Evolutionary conservation across 1,140 invertebrate genomes (phyloP).

Genomic region (Euwallacea similis): DNA sequence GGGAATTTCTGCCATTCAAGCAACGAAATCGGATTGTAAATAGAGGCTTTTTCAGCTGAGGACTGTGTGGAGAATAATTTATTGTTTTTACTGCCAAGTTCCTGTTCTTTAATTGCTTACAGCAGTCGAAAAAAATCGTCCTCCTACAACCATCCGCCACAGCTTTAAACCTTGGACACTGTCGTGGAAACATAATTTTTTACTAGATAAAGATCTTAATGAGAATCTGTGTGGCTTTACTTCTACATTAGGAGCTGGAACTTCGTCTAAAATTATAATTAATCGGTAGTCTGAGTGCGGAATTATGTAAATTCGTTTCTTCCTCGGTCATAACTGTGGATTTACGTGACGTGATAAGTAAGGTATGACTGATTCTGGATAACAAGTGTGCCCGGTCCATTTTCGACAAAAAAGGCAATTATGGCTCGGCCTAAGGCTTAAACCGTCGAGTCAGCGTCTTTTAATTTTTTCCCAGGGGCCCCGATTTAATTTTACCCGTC

Average conservation of each 20-base stretch:
- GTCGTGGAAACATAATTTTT: slow-evolving; percentile 20
- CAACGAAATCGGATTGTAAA: slow-evolving; percentile 16
- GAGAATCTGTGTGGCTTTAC: slow-evolving; percentile 17
- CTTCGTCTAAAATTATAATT: slow-evolving; percentile 27
- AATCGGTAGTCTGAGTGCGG: slow-evolving; percentile 23
- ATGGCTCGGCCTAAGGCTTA: background rate
- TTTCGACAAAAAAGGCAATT: slow-evolving; percentile 10
- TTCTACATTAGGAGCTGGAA: slow-evolving; percentile 11
- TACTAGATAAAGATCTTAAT: slow-evolving; percentile 23
- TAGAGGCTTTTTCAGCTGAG: slow-evolving; percentile 4
- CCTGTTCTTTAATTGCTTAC: background rate
- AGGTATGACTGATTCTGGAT: too few species aligned
- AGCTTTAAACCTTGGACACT: slow-evolving; percentile 8
- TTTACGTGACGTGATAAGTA: too few species aligned
- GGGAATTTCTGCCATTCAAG: slow-evolving; percentile 17
- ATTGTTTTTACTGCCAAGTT: slow-evolving; percentile 1
- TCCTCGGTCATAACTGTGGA: slow-evolving; percentile 2
- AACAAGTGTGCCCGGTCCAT: too few species aligned
- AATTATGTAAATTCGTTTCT: slow-evolving; percentile 22
- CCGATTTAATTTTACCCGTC: slow-evolving; percentile 25
- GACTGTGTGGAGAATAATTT: background rate
- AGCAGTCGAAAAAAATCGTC: too few species aligned
- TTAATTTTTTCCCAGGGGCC: slow-evolving; percentile 6
- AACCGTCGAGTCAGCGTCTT: slow-evolving; percentile 11
- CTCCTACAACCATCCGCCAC: too few species aligned